phyloP scores from a whole-genome alignment of 1,140 invertebrate species.

The Drosophila guanche region DNA sequence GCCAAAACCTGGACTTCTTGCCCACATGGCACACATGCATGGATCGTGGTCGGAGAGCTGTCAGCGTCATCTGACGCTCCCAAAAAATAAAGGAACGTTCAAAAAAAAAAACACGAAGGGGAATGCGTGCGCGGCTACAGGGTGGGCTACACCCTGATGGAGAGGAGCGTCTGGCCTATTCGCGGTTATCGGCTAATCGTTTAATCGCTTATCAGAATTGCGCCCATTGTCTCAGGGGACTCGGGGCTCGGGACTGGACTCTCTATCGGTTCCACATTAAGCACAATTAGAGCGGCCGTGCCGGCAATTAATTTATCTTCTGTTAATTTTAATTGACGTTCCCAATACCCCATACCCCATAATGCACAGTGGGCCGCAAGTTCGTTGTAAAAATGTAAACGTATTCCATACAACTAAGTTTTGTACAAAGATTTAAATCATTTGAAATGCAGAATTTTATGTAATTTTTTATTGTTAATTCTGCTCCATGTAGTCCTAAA shows the following conservation, averaged over 20 bases:
- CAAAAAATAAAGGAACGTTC: not conserved
- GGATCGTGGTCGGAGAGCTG: conserved; percentile 32
- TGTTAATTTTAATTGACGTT: conserved; percentile 69
- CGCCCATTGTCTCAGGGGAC: conserved; percentile 44
- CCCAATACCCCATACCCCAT: not conserved
- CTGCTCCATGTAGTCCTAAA: too few relatives aligned
- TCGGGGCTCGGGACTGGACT: not conserved
- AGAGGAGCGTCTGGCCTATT: conserved; percentile 1
- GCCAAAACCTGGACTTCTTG: not conserved
- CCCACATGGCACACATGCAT: conserved; percentile 29
- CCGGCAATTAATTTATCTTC: conserved; percentile 75
- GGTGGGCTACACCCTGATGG: conserved; percentile 7
- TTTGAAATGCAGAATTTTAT: too few relatives aligned
- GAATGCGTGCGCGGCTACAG: not conserved
- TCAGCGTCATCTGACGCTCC: conserved; percentile 45
- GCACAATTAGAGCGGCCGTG: conserved; percentile 67
- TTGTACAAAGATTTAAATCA: too few relatives aligned
- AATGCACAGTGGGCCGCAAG: conserved; percentile 22
- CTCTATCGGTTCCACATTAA: conserved; percentile 73
- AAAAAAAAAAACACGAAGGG: conserved; percentile 7
- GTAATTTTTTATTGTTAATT: too few relatives aligned
- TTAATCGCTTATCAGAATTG: conserved; percentile 72
- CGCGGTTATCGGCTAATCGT: conserved; percentile 55
- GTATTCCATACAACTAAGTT: too few relatives aligned
- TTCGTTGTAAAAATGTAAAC: too few relatives aligned